A percentile compares a stretch with the other conserved stretches of the same genome.
phyloP scores from a whole-genome alignment of 2,113 vertebrate species.

The Mohoua ochrocephala region DNA sequence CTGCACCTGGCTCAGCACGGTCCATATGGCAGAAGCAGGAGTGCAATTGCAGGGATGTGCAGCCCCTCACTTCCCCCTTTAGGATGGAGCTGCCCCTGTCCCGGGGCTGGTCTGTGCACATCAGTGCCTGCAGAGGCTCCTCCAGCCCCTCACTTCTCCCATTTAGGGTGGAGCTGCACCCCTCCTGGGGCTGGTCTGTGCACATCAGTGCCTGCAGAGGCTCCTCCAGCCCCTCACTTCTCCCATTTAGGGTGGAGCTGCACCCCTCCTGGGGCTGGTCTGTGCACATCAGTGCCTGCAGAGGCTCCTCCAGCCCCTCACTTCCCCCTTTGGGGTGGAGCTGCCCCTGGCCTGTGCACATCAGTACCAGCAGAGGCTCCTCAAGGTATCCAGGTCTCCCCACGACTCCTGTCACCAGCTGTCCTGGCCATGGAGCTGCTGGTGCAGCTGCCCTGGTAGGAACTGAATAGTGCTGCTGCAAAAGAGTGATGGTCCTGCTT shows the following conservation, averaged over 20 bases:
- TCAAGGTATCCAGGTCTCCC: neutral
- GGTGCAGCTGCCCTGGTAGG: neutral
- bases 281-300: neutral
- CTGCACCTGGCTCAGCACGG: neutral
- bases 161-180: no score
- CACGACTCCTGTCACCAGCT: neutral
- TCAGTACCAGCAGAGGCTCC: neutral
- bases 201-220: neutral
- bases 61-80: neutral
- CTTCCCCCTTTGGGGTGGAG: neutral
- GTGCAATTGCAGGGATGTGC: neutral
- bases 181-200: no score
- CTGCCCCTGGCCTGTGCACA: neutral
- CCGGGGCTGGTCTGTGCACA: fast-evolving
- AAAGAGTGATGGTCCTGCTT: neutral
- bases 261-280: no score
- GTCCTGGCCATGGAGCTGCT: neutral
- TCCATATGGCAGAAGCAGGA: fast-evolving
- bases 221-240: neutral
- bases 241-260: no score
- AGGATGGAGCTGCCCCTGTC: neutral
- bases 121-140: fast-evolving
- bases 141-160: no score
- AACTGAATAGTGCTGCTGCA: neutral
- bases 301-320: neutral